Conservation (phyloP, 2,797 vertebrate genomes). For the Xiphorhynchus erythropygius region DNA sequence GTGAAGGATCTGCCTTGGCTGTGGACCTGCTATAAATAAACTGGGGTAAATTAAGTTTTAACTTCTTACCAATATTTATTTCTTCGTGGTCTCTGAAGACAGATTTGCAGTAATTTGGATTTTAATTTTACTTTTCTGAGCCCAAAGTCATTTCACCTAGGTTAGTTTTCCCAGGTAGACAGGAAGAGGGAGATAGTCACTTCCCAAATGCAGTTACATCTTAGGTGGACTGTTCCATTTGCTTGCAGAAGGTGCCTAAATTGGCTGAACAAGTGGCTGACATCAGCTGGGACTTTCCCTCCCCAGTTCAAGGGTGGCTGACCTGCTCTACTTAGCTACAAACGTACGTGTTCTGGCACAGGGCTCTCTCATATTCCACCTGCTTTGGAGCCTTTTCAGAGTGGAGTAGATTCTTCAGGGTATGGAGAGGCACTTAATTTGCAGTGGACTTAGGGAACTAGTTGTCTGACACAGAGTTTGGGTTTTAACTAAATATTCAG, state of each 20-base stretch:
- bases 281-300: background rate
- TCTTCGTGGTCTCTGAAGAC: background rate
- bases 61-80: background rate
- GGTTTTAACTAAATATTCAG: background rate
- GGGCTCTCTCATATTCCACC: background rate
- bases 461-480: background rate
- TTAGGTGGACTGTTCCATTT: background rate
- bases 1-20: background rate
- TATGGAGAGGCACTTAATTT: background rate
- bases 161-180: background rate
- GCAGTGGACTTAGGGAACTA: background rate
- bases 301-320: background rate
- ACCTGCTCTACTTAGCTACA: background rate
- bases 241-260: background rate
- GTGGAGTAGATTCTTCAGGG: background rate
- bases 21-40: background rate
- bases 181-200: background rate
- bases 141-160: background rate
- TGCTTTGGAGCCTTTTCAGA: background rate
- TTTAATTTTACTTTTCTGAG: background rate
- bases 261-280: background rate
- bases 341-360: background rate
- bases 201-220: background rate
- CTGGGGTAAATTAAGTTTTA: background rate
- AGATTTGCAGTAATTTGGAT: background rate